Evolutionary conservation across 2,888 invertebrate species (phyloP), one percentile per base, ranked within the genome.

Genomic region (Camptogramma bilineatum): DNA sequence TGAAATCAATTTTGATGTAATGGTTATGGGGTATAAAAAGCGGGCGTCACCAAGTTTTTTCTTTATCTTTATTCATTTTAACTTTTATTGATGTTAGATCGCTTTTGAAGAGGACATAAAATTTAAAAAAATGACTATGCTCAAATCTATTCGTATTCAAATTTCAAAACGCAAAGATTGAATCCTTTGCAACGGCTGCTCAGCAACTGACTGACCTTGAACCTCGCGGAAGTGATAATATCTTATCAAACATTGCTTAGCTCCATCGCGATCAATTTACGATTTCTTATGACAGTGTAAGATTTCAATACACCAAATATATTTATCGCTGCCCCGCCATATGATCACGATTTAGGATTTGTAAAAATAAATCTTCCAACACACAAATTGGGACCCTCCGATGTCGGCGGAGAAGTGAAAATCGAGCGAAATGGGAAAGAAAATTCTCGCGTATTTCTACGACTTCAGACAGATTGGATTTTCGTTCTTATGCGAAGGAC

Each of bases 1-100:
- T 87, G 85, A 91, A 92, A 93, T 93, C 90, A 92, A 92, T 91
- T 92, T 91, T 85, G 85, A 83, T 83, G 86, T 90, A 91, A 91
- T 89, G 92, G 88, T 89, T 91, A 91, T 89, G 78, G 88, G 85
- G 76, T 83, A 86, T 91, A 88, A 91, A 91, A 90, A 82, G 84
- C 81, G 81, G 83, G 84, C 82, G 85, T 82, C 85, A 84, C 81
- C 77, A 81, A 79, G 76, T 76, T 75, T 79, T n/a, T 78, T 73
- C 78, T 81, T 84, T 80, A 80, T 83, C 81, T 84, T 82, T 82
- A 79, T 80, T 78, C 65, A 53, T 60, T 50, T 28, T 50, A 34
- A 34, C 34, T 62, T 68, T 55, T 48, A 57, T 62, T 66, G 39
- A 46, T 62, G 58, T 46, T 52, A 21, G 52, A 44, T 50, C 31